Evolutionary conservation across 2,797 vertebrate genomes (phyloP).

Genomic region (Margarornis squamiger): DNA sequence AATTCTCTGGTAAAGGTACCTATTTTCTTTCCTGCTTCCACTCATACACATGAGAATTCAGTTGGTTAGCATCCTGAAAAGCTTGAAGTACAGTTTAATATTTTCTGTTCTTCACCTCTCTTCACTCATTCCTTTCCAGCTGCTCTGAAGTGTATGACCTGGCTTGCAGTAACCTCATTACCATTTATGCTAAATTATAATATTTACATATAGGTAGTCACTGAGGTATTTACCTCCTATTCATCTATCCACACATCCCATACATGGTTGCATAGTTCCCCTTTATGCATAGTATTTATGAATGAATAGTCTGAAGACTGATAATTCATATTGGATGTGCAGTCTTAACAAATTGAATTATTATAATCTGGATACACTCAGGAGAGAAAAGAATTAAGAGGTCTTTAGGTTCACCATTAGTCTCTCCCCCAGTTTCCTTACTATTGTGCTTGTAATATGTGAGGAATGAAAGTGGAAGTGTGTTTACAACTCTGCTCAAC

Average conservation of each 20-base stretch:
- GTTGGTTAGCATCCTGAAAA: not conserved
- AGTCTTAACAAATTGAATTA: not conserved
- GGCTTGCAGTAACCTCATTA: not conserved
- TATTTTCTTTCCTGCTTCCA: not conserved
- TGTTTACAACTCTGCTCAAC: not conserved
- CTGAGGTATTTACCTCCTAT: not conserved
- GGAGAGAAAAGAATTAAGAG: not conserved
- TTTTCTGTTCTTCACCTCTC: not conserved
- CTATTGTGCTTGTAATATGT: not conserved
- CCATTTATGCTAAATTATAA: not conserved
- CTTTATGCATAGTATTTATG: not conserved
- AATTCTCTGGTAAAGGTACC: not conserved
- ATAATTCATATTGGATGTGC: not conserved
- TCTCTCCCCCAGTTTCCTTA: not conserved
- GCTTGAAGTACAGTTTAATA: not conserved
- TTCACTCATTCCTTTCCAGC: not conserved
- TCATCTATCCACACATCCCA: not conserved
- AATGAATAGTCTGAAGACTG: not conserved
- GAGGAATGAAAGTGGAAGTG: not conserved
- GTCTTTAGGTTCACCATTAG: not conserved
- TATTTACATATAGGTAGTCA: not conserved
- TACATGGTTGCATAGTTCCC: not conserved
- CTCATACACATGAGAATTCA: not conserved
- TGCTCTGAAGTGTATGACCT: not conserved
- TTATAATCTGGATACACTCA: not conserved